Base-by-base conservation (phyloP, 2,888 invertebrate species). In the Eucera pruinosa region DNA sequence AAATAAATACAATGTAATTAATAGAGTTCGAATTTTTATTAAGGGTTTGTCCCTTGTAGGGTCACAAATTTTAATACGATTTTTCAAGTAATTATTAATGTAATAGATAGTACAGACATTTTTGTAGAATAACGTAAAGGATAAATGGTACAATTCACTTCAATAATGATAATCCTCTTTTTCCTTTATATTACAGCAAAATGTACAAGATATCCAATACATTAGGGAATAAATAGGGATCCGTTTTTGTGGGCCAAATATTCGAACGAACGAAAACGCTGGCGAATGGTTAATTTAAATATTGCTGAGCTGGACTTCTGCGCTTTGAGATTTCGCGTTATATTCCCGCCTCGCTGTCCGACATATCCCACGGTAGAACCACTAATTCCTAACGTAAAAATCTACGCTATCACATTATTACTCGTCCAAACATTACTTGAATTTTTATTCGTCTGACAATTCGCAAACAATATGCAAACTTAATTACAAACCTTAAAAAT, bases 281-380 rank as follows among this genome's bases (percentile, higher is more conserved):
- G 58, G 50, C 62, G 43, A 68, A 68, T 60, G 68, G 82, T 80
- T 83, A 79, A 82, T 80, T 74, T 78, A 65, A 80, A 82, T 82
- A 85, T 79, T 75, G 68, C 68, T 72, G 74, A 77, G 45, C 64
- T 62, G 65, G 67, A 61, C 60, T 81, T 43, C 55, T 61, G 30
- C 57, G 41, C 65, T 79, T 60, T 66, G 48, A 47, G 47, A 39
- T 71, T 48, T 45, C 68, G 27, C 54, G 36, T 60, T 61, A 43
- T 61, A 64, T 43, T 58, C 20, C 18, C 43, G 18, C n/a, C 30
- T 20, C 6, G 41, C 20, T 57, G 33, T 47, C 41, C 41, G 33
- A 33, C 39, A 25, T 5, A 60, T 18, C 13, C 23, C 27, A 27
- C 60, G 39, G 41, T 33, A 57, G 23, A 61, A 20, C 54, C 25